These are phyloP conservation scores for Holothuria scabra DNA, from an alignment of 53 echinoderm and acorn worm genomes.

Conservation along the genomic window DNA sequence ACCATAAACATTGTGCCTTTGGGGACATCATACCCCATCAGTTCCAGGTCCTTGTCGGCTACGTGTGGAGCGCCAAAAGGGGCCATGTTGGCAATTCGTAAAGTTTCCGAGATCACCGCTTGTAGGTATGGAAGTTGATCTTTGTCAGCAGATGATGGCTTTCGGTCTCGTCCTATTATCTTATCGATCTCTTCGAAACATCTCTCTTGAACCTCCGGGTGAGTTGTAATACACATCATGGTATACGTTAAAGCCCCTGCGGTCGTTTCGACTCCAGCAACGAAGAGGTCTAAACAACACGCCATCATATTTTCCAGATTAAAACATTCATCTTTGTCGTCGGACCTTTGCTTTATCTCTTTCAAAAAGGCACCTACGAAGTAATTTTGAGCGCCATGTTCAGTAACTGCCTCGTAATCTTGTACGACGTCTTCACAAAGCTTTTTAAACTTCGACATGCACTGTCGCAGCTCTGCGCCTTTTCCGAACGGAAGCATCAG, in stretches of 20 bases:
- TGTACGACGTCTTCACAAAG: constrained; percentile 6
- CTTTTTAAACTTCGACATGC: constrained; percentile 34
- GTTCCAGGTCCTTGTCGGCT: constrained; percentile 28
- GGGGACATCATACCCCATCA: constrained; percentile 43
- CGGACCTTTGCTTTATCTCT: not conserved
- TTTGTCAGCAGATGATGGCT: constrained; percentile 18
- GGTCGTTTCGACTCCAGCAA: constrained; percentile 45
- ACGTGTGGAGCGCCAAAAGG: constrained; percentile 52
- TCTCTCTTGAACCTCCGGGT: constrained; percentile 30
- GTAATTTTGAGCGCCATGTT: not conserved
- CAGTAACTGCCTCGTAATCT: not conserved
- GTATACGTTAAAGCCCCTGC: constrained; percentile 19
- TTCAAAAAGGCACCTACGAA: constrained; percentile 37
- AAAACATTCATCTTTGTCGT: not conserved
- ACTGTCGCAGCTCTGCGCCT: constrained; percentile 32
- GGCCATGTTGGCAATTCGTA: constrained; percentile 17
- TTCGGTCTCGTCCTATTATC: constrained; percentile 24
- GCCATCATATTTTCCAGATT: constrained; percentile 26
- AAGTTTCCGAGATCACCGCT: constrained; percentile 33
- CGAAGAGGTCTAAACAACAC: constrained; percentile 34
- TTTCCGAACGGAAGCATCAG: constrained; percentile 16
- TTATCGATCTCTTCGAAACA: constrained; percentile 39
- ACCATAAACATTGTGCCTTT: constrained; percentile 53
- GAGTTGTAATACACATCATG: constrained; percentile 3
- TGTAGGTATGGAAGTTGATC: constrained; percentile 33